These are phyloP conservation scores for Strigamia crassipes DNA, from an alignment of 2,888 invertebrate genomes.

Conservation along the genomic window DNA sequence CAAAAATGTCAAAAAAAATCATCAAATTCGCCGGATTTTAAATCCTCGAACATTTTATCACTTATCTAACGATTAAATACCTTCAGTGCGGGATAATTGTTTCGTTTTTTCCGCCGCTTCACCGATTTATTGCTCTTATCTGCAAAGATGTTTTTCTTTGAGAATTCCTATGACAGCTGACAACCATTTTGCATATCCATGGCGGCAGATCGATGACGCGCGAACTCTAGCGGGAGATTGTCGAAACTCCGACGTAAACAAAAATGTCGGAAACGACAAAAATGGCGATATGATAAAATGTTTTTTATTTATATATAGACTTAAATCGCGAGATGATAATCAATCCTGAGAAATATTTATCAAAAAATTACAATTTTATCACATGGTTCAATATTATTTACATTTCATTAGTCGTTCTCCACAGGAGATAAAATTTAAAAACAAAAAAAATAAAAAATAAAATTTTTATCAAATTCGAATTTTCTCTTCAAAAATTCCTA, in stretches of 20 bases:
- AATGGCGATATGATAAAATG: not conserved
- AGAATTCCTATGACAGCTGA: not conserved
- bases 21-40: not conserved
- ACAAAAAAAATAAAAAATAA: not conserved
- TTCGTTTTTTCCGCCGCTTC: not conserved
- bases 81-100: not conserved
- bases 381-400: not conserved
- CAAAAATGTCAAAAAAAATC: not conserved
- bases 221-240: not conserved
- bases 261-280: not conserved
- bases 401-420: not conserved
- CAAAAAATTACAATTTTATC: not conserved
- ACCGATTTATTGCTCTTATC: not conserved
- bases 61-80: not conserved
- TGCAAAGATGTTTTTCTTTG: not conserved
- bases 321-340: too few relatives aligned
- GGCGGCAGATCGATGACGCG: not conserved
- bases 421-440: not conserved
- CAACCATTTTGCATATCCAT: not conserved
- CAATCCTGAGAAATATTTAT: too few relatives aligned
- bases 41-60: too few relatives aligned
- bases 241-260: not conserved
- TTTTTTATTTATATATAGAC: not conserved
- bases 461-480: constrained; percentile 45
- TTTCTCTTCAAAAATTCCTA: constrained; percentile 47